A percentile compares a stretch with the other conserved stretches of the same genome.
phyloP scores from a whole-genome alignment of 2,797 vertebrate genomes.

The Chrosomus eos region DNA sequence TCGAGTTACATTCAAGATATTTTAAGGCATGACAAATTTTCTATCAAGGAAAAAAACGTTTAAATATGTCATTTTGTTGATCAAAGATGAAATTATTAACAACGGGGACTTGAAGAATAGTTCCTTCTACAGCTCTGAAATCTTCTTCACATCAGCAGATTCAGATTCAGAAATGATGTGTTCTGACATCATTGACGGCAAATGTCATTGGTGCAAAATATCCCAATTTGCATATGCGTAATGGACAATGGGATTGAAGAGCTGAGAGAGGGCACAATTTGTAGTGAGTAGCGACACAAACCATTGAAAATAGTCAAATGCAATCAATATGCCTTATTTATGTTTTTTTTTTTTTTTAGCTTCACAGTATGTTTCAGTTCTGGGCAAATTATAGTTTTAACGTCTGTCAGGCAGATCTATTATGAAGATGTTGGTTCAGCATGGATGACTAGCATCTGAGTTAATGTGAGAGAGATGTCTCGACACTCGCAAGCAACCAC shows the following conservation, averaged over 20 bases:
- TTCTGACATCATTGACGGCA: neutral
- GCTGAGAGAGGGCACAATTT: neutral
- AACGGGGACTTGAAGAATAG: neutral
- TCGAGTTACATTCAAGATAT: too few relatives aligned
- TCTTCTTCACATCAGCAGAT: neutral
- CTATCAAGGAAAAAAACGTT: too few relatives aligned
- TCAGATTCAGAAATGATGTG: neutral
- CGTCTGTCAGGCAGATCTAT: slow-evolving; percentile 23
- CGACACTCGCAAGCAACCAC: slow-evolving; percentile 21
- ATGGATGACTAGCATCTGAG: slow-evolving; percentile 1
- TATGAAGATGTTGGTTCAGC: slow-evolving; percentile 20
- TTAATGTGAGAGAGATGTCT: slow-evolving; percentile 42
- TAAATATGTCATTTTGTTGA: too few relatives aligned
- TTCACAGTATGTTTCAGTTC: neutral
- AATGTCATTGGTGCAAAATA: neutral
- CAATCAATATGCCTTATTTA: neutral
- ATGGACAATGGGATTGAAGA: neutral
- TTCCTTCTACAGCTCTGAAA: neutral
- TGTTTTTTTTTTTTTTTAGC: too few relatives aligned
- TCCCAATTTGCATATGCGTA: too few relatives aligned
- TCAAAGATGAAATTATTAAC: too few relatives aligned
- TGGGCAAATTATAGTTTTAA: neutral
- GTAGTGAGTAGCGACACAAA: neutral
- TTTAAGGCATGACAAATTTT: too few relatives aligned
- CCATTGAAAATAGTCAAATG: neutral